These are phyloP conservation scores for Cyprinus carpio DNA, from an alignment of 2,113 vertebrate species.

Conservation along the genomic window DNA sequence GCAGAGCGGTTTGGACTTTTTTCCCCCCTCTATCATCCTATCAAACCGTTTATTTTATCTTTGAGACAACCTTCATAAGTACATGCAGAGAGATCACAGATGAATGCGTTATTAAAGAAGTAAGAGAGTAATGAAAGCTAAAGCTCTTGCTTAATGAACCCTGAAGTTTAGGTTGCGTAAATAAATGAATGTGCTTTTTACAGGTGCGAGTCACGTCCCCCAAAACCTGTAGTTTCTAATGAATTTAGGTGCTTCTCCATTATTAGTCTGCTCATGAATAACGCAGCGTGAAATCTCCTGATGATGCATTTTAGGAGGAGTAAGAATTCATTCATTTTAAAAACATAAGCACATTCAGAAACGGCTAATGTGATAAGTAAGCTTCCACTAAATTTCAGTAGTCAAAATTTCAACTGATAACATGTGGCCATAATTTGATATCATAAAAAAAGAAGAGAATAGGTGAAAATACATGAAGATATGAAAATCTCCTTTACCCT, in stretches of 20 bases:
- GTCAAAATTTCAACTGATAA: not conserved
- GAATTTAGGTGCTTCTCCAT: not conserved
- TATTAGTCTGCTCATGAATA: not conserved
- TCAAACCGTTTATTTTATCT: constrained; percentile 33
- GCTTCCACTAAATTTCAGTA: not conserved
- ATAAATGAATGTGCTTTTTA: not conserved
- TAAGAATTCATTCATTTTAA: not conserved
- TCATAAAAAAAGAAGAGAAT: not conserved
- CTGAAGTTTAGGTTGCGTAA: not conserved
- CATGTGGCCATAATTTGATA: not conserved
- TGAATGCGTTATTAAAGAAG: not conserved
- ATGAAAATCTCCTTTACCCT: not conserved
- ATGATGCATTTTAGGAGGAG: constrained; percentile 1
- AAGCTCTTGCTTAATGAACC: too few relatives aligned
- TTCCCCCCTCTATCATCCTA: constrained; percentile 40
- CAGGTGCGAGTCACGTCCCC: not conserved
- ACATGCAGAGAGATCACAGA: constrained; percentile 31
- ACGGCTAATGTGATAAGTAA: not conserved
- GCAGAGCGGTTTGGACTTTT: constrained; percentile 55
- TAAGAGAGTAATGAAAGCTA: not conserved
- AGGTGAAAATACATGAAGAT: not conserved
- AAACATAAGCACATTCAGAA: not conserved
- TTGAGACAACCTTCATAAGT: not conserved
- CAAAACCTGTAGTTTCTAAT: not conserved
- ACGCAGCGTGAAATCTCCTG: not conserved